A percentile compares a stretch with the other conserved stretches of the same genome.
Evolutionary conservation across 2,113 vertebrate species (phyloP).

Genomic region (Oceanites oceanicus): DNA sequence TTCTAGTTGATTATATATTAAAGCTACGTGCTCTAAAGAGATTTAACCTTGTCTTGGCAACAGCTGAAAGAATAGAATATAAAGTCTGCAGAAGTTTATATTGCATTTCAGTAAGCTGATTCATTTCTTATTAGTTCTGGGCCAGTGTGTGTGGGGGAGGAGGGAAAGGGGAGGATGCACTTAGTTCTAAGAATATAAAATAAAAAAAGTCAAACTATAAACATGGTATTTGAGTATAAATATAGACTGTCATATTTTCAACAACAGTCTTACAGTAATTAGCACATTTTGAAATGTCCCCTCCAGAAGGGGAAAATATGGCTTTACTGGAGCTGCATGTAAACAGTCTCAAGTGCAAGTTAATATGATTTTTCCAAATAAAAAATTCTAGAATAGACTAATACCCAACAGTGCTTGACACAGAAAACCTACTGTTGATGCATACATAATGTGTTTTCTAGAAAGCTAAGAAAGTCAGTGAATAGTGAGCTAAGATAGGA

Average conservation of each 20-base stretch:
- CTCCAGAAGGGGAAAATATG: slow-evolving; percentile 38
- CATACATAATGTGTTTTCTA: not conserved
- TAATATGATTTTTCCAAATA: slow-evolving; percentile 32
- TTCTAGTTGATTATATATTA: slow-evolving; percentile 9
- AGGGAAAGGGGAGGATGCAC: not conserved
- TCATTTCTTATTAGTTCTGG: slow-evolving; percentile 29
- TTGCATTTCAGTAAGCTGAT: not conserved
- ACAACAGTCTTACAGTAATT: slow-evolving; percentile 32
- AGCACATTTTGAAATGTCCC: slow-evolving; percentile 23
- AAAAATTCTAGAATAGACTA: not conserved
- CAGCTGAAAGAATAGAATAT: not conserved
- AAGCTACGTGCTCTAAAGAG: not conserved
- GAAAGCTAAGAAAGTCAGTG: not conserved
- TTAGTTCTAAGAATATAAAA: slow-evolving; percentile 55
- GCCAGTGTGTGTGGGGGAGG: not conserved
- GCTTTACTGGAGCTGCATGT: slow-evolving; percentile 13
- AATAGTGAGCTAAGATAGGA: not conserved
- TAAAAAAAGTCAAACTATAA: slow-evolving; percentile 20
- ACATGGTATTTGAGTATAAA: slow-evolving; percentile 40
- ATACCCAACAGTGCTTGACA: slow-evolving; percentile 12
- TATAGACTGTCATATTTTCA: slow-evolving; percentile 47
- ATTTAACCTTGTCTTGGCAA: slow-evolving; percentile 9
- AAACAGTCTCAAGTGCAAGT: slow-evolving; percentile 44
- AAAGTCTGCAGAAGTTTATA: not conserved
- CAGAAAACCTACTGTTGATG: not conserved